phyloP scores from a whole-genome alignment of 2,113 vertebrate species.

The Vulpes lagopus region DNA sequence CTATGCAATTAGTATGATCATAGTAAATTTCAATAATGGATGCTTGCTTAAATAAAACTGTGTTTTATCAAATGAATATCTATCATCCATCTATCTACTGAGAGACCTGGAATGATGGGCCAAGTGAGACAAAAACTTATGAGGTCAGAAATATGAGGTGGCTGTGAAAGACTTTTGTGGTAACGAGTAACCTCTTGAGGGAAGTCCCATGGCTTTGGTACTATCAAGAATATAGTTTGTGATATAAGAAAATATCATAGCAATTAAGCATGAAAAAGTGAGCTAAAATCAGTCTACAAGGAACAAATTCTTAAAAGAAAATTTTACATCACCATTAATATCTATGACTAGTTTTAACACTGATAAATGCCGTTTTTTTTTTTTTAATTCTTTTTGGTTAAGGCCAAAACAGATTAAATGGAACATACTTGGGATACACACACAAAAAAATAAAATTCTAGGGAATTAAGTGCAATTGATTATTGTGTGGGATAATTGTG shows the following conservation, averaged over 20 bases:
- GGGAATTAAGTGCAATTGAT: background rate
- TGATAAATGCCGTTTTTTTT: background rate
- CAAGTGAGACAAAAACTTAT: background rate
- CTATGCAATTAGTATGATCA: background rate
- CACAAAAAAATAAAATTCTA: background rate
- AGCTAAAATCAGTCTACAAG: background rate
- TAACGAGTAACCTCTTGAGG: background rate
- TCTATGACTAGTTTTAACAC: background rate
- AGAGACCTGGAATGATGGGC: background rate
- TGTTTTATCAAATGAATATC: background rate
- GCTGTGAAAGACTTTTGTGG: background rate
- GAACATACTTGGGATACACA: constrained; percentile 19
- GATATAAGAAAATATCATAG: background rate
- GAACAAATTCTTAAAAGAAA: background rate
- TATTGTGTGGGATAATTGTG: background rate
- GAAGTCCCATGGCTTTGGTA: background rate
- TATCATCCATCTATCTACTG: background rate
- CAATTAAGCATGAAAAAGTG: background rate
- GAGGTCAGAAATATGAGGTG: background rate
- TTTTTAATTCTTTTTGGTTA: background rate
- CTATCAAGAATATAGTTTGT: background rate
- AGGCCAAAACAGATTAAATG: background rate
- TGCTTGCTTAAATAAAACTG: background rate
- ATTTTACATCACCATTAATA: background rate
- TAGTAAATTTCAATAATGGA: background rate